Evolutionary conservation across 2,888 invertebrate genomes (phyloP), one percentile per base, ranked within the genome.

Genomic region (Hydropsyche betteni): DNA sequence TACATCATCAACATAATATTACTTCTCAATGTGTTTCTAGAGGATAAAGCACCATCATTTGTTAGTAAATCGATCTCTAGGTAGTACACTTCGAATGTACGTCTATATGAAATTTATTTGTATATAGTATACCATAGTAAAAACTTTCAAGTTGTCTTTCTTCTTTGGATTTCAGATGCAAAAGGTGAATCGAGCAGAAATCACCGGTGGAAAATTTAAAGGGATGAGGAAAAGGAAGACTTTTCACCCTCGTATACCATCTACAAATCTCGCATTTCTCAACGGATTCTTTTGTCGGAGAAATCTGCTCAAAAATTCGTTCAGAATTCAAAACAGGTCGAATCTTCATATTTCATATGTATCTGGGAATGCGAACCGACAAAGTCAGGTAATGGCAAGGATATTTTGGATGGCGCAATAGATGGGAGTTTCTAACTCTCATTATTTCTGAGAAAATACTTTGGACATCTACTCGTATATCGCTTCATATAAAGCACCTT

Each of bases 261-360:
- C 75, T 74, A 72, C 76, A 77, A 76, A 77, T 77, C 76, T 75
- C 77, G 55, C 69, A 79, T 79, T 73, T 79, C 76, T 77, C 76
- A 73, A 72, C 69, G 75, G 74, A 77, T 77, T 77, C 77, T 74
- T 79, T 61, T 53, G 74, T 58, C 14, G 69, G 74, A 77, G 77
- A 79, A 79, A 79, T 79, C 79, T 78, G 77, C 61, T 72, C 72
- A 75, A 79, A 79, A 78, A 79, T 79, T 78, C 77, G 76, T 69
- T 77, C 69, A 61, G 77, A 79, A 79, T 79, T 79, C 79, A 74
- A 76, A 79, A 76, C 79, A 79, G 77, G 79, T 75, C 51, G 76
- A 70, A 69, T 78, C 74, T 75, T 77, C 77, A 78, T 78, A 79
- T 79, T 79, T 79, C 77, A 79, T 69, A 64, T 76, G 75, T 74